A percentile compares a stretch with the other conserved stretches of the same genome.
These are phyloP conservation scores for Gryllus bimaculatus DNA, from an alignment of 1,140 invertebrate genomes.

Conservation along the genomic window DNA sequence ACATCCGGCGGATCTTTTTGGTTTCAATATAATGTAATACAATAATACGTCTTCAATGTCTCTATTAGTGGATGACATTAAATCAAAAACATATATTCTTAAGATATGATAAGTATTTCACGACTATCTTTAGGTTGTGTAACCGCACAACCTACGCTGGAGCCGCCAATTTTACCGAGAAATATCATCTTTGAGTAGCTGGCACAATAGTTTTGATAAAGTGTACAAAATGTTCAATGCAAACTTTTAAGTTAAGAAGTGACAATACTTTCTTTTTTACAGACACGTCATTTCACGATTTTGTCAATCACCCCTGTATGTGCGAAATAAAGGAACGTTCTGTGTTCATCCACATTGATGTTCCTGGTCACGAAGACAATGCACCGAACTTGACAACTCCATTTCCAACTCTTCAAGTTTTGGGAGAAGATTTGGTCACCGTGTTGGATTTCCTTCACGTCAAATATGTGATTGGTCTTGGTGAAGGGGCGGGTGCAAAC, in stretches of 20 bases:
- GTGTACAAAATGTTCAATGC: too few relatives aligned
- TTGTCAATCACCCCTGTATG: slow-evolving; percentile 73
- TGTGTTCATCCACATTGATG: slow-evolving; percentile 80
- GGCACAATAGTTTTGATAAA: too few relatives aligned
- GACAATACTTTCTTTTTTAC: slow-evolving; percentile 24
- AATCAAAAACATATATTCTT: too few relatives aligned
- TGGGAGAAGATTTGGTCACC: slow-evolving; percentile 74
- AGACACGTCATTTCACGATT: slow-evolving; percentile 66
- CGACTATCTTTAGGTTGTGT: too few relatives aligned
- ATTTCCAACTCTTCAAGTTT: slow-evolving; percentile 71
- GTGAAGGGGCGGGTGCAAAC: slow-evolving; percentile 85
- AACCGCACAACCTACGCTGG: too few relatives aligned
- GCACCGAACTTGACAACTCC: slow-evolving; percentile 59
- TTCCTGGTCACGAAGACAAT: slow-evolving; percentile 80
- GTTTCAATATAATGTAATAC: too few relatives aligned
- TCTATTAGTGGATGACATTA: too few relatives aligned
- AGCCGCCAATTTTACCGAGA: too few relatives aligned
- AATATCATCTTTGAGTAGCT: too few relatives aligned
- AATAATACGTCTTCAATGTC: too few relatives aligned
- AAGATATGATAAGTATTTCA: too few relatives aligned
- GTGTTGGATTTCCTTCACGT: slow-evolving; percentile 73
- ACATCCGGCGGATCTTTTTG: too few relatives aligned
- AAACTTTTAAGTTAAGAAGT: slow-evolving; percentile 13
- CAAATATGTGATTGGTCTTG: slow-evolving; percentile 70
- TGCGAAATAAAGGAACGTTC: slow-evolving; percentile 72